Base-by-base conservation (phyloP, 2,888 invertebrate species). In the Nomada hirtipes region DNA sequence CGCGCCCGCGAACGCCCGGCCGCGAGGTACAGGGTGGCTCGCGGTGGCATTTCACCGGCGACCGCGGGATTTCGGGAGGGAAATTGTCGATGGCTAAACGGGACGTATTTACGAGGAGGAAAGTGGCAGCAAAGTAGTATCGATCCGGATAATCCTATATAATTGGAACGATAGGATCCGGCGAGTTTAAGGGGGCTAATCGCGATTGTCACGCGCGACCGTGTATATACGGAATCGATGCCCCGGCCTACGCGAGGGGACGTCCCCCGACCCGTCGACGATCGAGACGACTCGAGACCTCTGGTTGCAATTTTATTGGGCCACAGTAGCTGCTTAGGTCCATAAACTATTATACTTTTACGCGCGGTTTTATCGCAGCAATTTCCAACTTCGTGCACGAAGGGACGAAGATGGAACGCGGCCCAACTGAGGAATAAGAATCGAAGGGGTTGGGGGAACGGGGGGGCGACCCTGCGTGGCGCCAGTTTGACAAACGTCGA, bases 331-430 rank as follows among this genome's bases (percentile, higher is more conserved):
- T 82, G 82, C 83, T 85, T 82, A 74, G 86, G 79, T 84, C 89
- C 83, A 85, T 88, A 84, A 88, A 87, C 89, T 86, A 87, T 88
- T 84, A 88, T 82, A 82, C 83, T 89, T 89, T 88, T 86, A 89
- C 86, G 89, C 83, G 71, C 81, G 60, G 76, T 85, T 90, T 88
- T 88, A 88, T 88, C 83, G 72, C 63, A 53, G 79, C 85, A 76
- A 82, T 85, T 85, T 72, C 81, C 75, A 78, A 79, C 84, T 81
- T 74, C 77, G 57, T 73, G 69, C 73, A 44, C 72, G 81, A 52
- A 53, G 26, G 57, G 70, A 47, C 82, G 61, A 65, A 65, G 65
- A 65, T 64, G 67, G 63, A 64, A 67, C 70, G 52, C 50, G 70
- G 57, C 20, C 70, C 52, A 42, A 61, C 73, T 57, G 29, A 23